These are phyloP conservation scores for Temnothorax rugatulus DNA, from an alignment of 2,888 invertebrate genomes.

Conservation along the genomic window DNA sequence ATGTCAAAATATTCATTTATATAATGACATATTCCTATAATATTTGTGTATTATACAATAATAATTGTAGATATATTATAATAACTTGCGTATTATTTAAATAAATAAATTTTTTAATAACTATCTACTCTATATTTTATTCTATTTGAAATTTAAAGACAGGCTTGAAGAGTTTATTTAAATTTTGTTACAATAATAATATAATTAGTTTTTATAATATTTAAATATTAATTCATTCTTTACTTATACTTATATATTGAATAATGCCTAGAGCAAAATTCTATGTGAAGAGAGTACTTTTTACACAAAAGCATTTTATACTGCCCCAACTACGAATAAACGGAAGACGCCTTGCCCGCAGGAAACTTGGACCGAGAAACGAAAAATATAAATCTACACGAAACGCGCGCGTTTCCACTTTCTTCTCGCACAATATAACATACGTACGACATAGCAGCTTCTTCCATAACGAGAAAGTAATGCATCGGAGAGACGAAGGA, in stretches of 20 bases:
- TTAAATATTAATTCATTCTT: background rate
- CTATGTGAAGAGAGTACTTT: background rate
- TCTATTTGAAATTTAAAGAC: background rate
- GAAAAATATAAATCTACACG: slow-evolving; percentile 37
- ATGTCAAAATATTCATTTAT: background rate
- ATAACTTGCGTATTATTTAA: background rate
- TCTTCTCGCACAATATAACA: slow-evolving; percentile 28
- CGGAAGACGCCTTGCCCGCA: slow-evolving; percentile 12
- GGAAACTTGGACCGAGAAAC: slow-evolving; percentile 43
- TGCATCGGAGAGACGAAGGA: slow-evolving; percentile 11
- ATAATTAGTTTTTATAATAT: background rate
- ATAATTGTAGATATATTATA: background rate
- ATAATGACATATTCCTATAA: background rate
- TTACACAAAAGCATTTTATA: slow-evolving; percentile 4
- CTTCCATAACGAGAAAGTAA: slow-evolving; percentile 50
- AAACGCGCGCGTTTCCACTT: slow-evolving; percentile 19
- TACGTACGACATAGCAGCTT: slow-evolving; percentile 10
- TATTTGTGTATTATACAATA: background rate
- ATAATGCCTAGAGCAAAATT: background rate
- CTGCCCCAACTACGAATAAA: background rate
- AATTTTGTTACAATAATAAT: background rate
- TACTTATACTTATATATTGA: background rate
- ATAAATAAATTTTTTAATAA: background rate
- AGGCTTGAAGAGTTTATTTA: background rate
- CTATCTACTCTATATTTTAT: background rate